Evolutionary conservation across 2,888 invertebrate species (phyloP), one percentile per base, ranked within the genome.

Genomic region (Brachypalpus laphriformis): DNA sequence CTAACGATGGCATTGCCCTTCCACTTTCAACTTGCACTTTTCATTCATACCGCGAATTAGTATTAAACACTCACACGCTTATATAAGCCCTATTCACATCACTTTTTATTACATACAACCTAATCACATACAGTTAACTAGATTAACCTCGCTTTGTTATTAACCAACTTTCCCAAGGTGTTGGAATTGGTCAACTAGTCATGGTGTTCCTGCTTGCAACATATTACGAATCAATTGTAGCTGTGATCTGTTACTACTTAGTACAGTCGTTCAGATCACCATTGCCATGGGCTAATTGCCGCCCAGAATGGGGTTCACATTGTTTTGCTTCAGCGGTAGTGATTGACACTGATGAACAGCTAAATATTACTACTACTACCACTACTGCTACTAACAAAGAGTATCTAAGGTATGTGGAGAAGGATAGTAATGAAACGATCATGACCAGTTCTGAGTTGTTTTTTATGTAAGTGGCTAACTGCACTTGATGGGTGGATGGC

Each of bases 261-360:
- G 89, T 94, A 76, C 93, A 93, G 77, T 95, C 95, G 20, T 95
- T 95, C 89, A 92, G 92, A 61, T 88, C 92, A 3, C 92, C 93
- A n/a, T 90, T 95, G 66, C 95, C 95, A 7, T 95, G 95, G 95
- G 90, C 94, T 0, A 88, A 90, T 16, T 95, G 95, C 88, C 91
- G 92, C 40, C 88, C 91, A 1, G 92, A 93, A 78, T 95, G 95
- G 95, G 91, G 90, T 11, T 88, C 89, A 1, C 90, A 89, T 71
- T 93, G 93, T 77, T 88, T 90, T 28, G 89, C 90, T 87, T 90
- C 91, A 2, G 72, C 88, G n/a, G 88, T 88, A 16, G 25, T 51
- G 51, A 49, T 6, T 37, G n/a, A 59, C 71, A 59, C 66, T 28
- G 54, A 65, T 28, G 61, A 80, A 66, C 18, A 42, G 18, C 18